Evolutionary conservation across 2,797 vertebrate species (phyloP), one percentile per base, ranked within the genome.

Genomic region (Rhabdophis nuchalis): DNA sequence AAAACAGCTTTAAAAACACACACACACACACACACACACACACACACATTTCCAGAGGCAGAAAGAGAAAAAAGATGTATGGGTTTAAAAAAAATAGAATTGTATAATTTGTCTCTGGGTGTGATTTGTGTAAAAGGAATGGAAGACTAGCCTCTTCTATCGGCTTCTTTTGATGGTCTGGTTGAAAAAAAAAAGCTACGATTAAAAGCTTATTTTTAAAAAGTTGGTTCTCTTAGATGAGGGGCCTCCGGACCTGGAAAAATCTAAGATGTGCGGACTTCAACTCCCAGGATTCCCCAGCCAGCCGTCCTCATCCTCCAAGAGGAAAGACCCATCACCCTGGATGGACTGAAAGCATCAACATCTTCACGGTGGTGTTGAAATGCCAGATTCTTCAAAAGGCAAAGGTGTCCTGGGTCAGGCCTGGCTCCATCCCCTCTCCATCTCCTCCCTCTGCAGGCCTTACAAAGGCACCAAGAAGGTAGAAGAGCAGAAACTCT

Each of bases 91-190:
- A n/a, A 29, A 89, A 57, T 27, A 41, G 60, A 91, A 92, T 91
- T 94, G 95, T 92, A 94, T 95, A 95, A 94, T 93, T 91, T 90
- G 85, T 94, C 93, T 94, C 94, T 93, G 5, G 95, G 93, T 90
- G 89, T 92, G 90, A 68, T 93, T 91, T 90, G 82, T 90, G 93
- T 85, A 95, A 92, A 61, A 12, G 61, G 93, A 93, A 93, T 4
- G 29, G 93, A 93, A 91, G 94, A 93, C 56, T 18, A 68, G 53
- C 9, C 14, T 86, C 85, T 3, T 14, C 0, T 5, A 89, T 92
- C 1, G 0, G 68, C 91, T 91, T 41, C 89, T 93, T 93, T 36
- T 13, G 8, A 60, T 85, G 87, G 13, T 13, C 52, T 1, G 10
- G 6, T 13, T 10, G 10, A 4, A 2, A 6, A 25, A 23, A n/a